Base-by-base conservation (phyloP, 30 jellyfish, hydroid and myxozoan species). In the Aurelia aurita complex sp. Pacific region DNA sequence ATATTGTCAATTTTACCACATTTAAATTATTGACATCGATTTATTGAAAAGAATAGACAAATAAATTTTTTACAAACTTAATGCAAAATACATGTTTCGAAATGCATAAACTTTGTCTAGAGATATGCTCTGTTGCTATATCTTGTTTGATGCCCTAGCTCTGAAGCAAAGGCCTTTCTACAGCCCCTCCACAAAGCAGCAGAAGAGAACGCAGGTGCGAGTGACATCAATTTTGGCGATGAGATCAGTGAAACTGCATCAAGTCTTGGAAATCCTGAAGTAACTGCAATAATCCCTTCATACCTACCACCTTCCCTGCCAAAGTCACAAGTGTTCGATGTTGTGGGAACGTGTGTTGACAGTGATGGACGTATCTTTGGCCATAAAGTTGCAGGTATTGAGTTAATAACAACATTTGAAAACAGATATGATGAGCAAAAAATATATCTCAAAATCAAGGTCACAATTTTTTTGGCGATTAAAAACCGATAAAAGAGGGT, bases 321-420 rank as follows among this genome's bases (percentile, higher is more conserved):
- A 34, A 17, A 63, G 10, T 54, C 68, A 43, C 40, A 40, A 38
- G 52, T 16, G 1, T 90, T 90, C 52, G 67, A 55, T 15, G 92
- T 90, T 9, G 55, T 83, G 68, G 95, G 97, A 11, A 65, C 90
- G 0, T 82, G 62, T 54, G 85, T 90, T 77, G 96, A 72, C 54
- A 67, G 59, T 64, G 68, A 85, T 32, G 89, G 92, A 1, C 19
- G 11, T 40, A 62, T 90, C n/a, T 71, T 23, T 77, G 82, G 90
- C n/a, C 97, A 90, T 51, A 59, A 42, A 19, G 60, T 32, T 13
- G 80, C 53, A 35, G 86, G 85, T 71, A 73, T 40, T 80, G 54
- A 12, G 3, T 46, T 19, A 14, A 9, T 38, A 1, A 10, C 35
- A 63, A 33, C 78, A 29, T 77, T 23, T 23, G 66, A 10, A 29